These are phyloP conservation scores for Agrypnia vestita DNA, from an alignment of 1,140 invertebrate genomes.

Conservation along the genomic window DNA sequence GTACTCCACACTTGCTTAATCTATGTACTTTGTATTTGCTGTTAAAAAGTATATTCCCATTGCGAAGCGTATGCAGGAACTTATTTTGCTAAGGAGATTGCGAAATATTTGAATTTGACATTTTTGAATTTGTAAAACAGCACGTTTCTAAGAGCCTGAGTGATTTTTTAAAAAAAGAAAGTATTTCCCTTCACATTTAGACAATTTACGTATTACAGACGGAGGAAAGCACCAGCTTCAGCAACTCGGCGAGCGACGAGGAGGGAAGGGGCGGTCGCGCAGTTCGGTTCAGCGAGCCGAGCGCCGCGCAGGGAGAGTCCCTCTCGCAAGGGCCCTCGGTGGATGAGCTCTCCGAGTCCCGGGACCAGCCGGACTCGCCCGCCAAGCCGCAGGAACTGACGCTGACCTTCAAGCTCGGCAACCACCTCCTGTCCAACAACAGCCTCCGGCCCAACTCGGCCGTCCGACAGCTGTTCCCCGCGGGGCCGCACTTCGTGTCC, in stretches of 20 bases:
- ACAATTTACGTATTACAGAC: conserved; percentile 43
- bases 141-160: no score
- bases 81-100: no score
- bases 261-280: conserved; percentile 52
- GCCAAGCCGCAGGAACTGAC: conserved; percentile 72
- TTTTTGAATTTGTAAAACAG: no score
- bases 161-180: no score
- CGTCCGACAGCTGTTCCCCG: conserved; percentile 81
- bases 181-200: conserved; percentile 16
- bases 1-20: no score
- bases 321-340: conserved; percentile 17
- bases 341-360: conserved; percentile 8
- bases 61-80: no score
- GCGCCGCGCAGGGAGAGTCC: conserved; percentile 17
- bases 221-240: conserved; percentile 54
- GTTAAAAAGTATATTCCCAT: no score
- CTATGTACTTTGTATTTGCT: no score
- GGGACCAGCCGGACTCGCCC: conserved; percentile 41
- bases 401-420: conserved; percentile 76
- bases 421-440: conserved; percentile 75
- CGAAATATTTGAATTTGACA: no score
- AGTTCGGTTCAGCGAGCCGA: conserved; percentile 57
- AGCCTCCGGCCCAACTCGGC: conserved; percentile 81
- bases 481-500: conserved; percentile 73
- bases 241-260: conserved; percentile 59